Percentiles rank a stretch among this genome's conserved stretches.
Conservation (phyloP, 2,113 vertebrate species). For the Dermatemys mawii region DNA sequence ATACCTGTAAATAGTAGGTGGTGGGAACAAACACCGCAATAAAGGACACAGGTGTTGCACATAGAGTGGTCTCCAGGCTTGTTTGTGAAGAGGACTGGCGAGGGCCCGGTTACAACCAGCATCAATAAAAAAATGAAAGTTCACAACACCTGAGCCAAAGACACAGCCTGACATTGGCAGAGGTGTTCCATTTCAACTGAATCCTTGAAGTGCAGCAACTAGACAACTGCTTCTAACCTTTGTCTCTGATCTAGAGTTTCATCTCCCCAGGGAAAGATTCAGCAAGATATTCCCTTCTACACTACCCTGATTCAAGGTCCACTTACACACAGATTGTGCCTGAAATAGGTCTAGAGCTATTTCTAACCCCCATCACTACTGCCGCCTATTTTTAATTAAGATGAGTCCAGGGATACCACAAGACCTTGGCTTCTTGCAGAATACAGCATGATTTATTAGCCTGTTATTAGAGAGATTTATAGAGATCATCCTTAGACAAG, state of each 20-base stretch:
- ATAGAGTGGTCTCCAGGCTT: too few species aligned
- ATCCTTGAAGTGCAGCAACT: neutral
- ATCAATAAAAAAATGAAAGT: neutral
- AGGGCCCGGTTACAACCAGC: too few species aligned
- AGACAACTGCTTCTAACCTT: neutral
- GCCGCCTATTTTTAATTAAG: constrained; percentile 46
- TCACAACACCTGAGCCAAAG: neutral
- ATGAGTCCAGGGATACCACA: constrained; percentile 6
- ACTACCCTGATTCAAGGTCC: constrained; percentile 1
- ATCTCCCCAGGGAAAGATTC: neutral
- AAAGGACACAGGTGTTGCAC: too few species aligned
- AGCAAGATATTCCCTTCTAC: neutral
- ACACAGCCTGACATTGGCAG: neutral
- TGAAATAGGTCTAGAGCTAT: constrained; percentile 12
- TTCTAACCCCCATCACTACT: constrained; percentile 28
- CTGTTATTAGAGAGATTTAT: constrained; percentile 27
- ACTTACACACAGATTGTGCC: neutral
- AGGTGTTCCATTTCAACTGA: neutral
- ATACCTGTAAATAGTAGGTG: too few species aligned
- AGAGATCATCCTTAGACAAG: constrained; percentile 49
- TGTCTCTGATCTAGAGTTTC: neutral
- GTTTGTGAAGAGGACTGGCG: too few species aligned
- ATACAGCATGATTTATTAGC: constrained; percentile 45
- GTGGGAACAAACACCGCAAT: too few species aligned
- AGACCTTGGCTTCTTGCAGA: constrained; percentile 16